Evolutionary conservation across 1,140 invertebrate genomes (phyloP).

Genomic region (Geopemphigus sp.): DNA sequence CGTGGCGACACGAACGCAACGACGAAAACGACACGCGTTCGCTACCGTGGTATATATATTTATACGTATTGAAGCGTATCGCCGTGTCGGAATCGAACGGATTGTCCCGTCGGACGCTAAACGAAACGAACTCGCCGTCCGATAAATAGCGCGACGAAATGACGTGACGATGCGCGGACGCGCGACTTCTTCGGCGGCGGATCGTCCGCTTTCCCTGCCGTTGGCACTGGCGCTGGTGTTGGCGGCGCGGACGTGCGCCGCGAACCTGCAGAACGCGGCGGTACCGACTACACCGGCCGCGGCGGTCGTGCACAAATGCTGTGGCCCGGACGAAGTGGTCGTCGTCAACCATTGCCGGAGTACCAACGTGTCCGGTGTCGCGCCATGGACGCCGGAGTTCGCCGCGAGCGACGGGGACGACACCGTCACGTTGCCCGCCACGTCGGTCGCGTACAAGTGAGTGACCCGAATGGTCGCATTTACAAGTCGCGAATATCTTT

Average conservation of each 20-base stretch:
- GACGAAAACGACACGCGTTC: background rate
- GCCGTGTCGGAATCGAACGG: too few relatives aligned
- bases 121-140: too few relatives aligned
- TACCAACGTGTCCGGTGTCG: slow-evolving; percentile 60
- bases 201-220: too few relatives aligned
- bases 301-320: slow-evolving; percentile 69
- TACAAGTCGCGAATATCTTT: too few relatives aligned
- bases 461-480: background rate
- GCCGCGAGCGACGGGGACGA: slow-evolving; percentile 57
- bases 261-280: background rate
- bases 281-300: background rate
- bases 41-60: background rate
- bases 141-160: too few relatives aligned
- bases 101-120: too few relatives aligned
- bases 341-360: slow-evolving; percentile 65
- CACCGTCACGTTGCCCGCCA: background rate
- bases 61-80: too few relatives aligned
- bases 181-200: background rate
- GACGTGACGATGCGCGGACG: background rate
- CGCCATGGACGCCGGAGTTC: slow-evolving; percentile 64
- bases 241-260: background rate
- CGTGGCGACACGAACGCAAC: too few relatives aligned
- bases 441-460: slow-evolving; percentile 28
- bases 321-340: slow-evolving; percentile 68
- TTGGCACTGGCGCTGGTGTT: background rate